phyloP scores from a whole-genome alignment of 1,140 invertebrate genomes.

The Heliconius hermathena region DNA sequence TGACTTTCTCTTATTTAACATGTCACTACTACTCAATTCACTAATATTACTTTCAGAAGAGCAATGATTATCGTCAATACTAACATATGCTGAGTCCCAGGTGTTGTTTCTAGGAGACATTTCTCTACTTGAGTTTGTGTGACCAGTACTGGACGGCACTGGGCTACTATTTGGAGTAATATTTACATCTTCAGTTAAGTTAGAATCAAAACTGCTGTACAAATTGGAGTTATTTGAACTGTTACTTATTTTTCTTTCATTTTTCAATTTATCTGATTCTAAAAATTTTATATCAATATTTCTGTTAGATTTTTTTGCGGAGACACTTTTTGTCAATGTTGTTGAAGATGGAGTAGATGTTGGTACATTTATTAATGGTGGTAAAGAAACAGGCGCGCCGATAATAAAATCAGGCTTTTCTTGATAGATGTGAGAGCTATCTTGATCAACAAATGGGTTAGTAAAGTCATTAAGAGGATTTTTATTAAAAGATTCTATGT shows the following conservation, averaged over 20 bases:
- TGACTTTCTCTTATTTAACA: conserved; percentile 54
- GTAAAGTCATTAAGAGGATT: neutral
- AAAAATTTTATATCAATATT: neutral
- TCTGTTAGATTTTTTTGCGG: neutral
- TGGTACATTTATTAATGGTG: conserved; percentile 48
- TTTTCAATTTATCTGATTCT: neutral
- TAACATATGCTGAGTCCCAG: conserved; percentile 81
- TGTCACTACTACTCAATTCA: conserved; percentile 41
- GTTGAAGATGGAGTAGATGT: conserved; percentile 28
- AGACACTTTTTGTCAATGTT: conserved; percentile 19
- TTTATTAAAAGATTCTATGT: conserved; percentile 29
- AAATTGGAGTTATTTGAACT: conserved; percentile 26
- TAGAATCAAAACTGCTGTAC: conserved; percentile 36
- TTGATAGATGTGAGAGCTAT: conserved; percentile 38
- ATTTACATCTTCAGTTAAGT: conserved; percentile 35
- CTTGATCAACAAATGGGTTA: conserved; percentile 44
- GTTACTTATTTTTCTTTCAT: neutral
- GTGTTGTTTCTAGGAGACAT: conserved; percentile 69
- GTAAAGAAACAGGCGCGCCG: conserved; percentile 77
- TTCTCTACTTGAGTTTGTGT: conserved; percentile 43
- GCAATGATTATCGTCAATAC: conserved; percentile 71
- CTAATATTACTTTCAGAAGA: conserved; percentile 25
- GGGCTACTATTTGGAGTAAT: conserved; percentile 29
- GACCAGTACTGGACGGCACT: conserved; percentile 22
- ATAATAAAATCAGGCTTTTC: conserved; percentile 75